Conservation (phyloP, 2,888 invertebrate genomes). For the Chydorus sphaericus region DNA sequence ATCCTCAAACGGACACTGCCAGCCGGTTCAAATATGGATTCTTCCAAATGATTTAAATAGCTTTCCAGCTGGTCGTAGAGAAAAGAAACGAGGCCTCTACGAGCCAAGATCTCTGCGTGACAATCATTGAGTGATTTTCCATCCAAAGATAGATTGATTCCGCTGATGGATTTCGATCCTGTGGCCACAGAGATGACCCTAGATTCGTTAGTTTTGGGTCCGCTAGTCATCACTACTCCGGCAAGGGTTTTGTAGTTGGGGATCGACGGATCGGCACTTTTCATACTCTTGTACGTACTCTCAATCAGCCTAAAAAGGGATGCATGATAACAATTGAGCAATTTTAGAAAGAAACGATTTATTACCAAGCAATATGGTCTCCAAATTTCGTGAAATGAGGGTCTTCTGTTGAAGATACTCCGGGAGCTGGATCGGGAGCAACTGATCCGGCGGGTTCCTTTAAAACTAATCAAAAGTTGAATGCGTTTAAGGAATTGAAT, state of each 20-base stretch:
- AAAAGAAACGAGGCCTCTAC: slow-evolving; percentile 48
- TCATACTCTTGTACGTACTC: too few relatives aligned
- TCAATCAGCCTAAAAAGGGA: too few relatives aligned
- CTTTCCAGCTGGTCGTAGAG: slow-evolving; percentile 38
- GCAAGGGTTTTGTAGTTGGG: slow-evolving; percentile 94
- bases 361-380: too few relatives aligned
- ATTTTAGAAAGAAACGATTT: too few relatives aligned
- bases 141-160: slow-evolving; percentile 75
- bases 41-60: slow-evolving; percentile 34
- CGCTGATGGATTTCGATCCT: slow-evolving; percentile 89
- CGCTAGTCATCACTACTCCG: slow-evolving; percentile 75
- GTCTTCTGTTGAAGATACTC: too few relatives aligned
- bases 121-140: slow-evolving; percentile 85
- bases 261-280: too few relatives aligned
- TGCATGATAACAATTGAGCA: too few relatives aligned
- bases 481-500: too few relatives aligned
- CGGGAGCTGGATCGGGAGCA: too few relatives aligned
- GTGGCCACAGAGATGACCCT: slow-evolving; percentile 61
- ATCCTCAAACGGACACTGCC: neutral
- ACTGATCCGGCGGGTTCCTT: too few relatives aligned
- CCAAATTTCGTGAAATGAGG: too few relatives aligned
- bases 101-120: slow-evolving; percentile 88
- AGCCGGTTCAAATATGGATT: slow-evolving; percentile 33
- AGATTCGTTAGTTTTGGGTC: slow-evolving; percentile 32
- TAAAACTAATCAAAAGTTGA: too few relatives aligned